Base-by-base conservation (phyloP, 1,140 invertebrate species). In the Cherax destructor region DNA sequence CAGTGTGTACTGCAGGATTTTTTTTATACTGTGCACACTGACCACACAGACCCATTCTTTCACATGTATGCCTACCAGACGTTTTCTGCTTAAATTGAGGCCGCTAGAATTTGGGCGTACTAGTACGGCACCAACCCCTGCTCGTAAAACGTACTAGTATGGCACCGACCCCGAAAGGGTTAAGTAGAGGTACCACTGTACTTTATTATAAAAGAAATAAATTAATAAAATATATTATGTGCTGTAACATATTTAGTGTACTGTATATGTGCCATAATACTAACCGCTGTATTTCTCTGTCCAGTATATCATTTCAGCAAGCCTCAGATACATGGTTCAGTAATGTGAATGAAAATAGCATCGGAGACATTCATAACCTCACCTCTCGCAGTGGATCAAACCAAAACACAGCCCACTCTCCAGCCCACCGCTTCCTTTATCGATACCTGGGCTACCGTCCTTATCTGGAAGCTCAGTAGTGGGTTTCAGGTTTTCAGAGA, bases 301-400 rank as follows among this genome's bases (percentile, higher is more conserved):
- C 3, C 79, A 81, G 79, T 59, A 81, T 81, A 56, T 81, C 79
- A 56, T 81, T 81, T 59, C 79, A 81, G 50, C 79, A 81, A 50
- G 79, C 79, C 56, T 81, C 79, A 41, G 79, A 81, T 50, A 81
- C 79, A n/a, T 81, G 79, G 79, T 81, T 81, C 30, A 59, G 79
- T 52, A 81, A 81, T 59, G 50, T 59, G 56, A 80, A 52, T 24
- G 79, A 59, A 56, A 59, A 59, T 74, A 74, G 30, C 10, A 3
- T 30, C 13, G 79, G 50, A 24, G 50, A 81, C 47, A 11, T 30
- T 3, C 79, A 56, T 6, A 65, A 65, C 61, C 61, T 21, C 11
- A 5, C 61, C 61, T 65, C 61, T 21, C 61, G 18, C 18, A 81
- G 24, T 21, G 79, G 50, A 59, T 11, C 50, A 81, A 50, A 81